Percentiles rank a stretch among this genome's conserved stretches.
Conservation (phyloP, 2,113 vertebrate species). For the Mormyrus iriodes region DNA sequence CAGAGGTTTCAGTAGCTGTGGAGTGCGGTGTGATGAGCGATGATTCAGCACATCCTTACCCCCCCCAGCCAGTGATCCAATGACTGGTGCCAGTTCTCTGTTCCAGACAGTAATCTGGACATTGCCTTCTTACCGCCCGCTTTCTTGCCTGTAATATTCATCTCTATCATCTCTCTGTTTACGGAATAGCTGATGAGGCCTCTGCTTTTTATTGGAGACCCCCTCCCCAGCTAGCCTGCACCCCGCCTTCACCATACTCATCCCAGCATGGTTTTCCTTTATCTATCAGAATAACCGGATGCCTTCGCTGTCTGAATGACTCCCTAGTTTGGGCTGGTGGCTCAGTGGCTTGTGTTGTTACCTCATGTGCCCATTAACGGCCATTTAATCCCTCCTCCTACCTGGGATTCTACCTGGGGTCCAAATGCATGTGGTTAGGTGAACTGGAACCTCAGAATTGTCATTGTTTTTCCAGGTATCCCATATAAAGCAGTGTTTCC, state of each 20-base stretch:
- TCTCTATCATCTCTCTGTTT: neutral
- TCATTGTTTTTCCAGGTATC: neutral
- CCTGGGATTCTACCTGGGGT: neutral
- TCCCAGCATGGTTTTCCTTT: neutral
- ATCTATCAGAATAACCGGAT: neutral
- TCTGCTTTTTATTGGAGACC: neutral
- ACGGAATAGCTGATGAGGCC: neutral
- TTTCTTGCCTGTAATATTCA: neutral
- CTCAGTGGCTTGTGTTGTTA: neutral
- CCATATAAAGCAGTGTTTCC: neutral
- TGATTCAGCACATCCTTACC: neutral
- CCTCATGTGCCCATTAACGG: neutral
- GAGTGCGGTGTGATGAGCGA: neutral
- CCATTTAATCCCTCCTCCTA: neutral
- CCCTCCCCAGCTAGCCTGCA: neutral
- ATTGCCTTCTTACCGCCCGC: conserved; percentile 17
- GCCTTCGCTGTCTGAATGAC: neutral
- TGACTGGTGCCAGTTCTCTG: conserved; percentile 36
- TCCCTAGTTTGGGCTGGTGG: neutral
- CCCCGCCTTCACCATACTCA: neutral
- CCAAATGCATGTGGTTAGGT: neutral
- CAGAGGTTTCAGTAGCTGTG: neutral
- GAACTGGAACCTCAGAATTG: neutral
- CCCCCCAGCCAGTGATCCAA: conserved; percentile 11
- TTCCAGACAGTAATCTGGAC: conserved; percentile 27